Evolutionary conservation across 2,113 vertebrate genomes (phyloP).

Genomic region (Actenoides lindsayi): DNA sequence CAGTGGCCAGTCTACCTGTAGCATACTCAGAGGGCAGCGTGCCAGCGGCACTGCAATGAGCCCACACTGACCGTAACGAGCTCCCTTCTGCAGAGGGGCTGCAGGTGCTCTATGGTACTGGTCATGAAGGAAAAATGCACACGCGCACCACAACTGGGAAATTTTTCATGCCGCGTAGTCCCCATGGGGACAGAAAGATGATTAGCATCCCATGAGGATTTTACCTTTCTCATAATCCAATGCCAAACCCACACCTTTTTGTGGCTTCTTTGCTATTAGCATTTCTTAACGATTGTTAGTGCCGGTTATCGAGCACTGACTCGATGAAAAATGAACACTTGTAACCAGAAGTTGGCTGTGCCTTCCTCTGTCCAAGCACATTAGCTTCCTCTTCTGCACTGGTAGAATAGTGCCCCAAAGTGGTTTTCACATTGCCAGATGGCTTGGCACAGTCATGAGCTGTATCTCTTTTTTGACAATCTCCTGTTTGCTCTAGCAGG

Average conservation of each 20-base stretch:
- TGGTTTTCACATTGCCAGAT: conserved; percentile 66
- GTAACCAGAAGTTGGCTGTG: conserved; percentile 80
- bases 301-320: conserved; percentile 40
- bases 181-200: neutral
- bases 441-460: conserved; percentile 62
- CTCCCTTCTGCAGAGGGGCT: neutral
- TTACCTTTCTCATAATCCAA: neutral
- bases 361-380: conserved; percentile 79
- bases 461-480: conserved; percentile 74
- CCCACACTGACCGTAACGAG: neutral
- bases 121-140: neutral
- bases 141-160: accelerated
- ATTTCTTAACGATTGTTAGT: conserved; percentile 31
- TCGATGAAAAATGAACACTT: conserved; percentile 65
- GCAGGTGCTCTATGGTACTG: neutral
- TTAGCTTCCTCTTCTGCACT: conserved; percentile 68
- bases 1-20: neutral
- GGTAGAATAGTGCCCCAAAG: conserved; percentile 75
- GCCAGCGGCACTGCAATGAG: neutral
- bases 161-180: neutral
- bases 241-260: neutral
- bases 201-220: neutral
- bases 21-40: accelerated
- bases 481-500: conserved; percentile 75
- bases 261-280: neutral